Evolutionary conservation across 37 sponge, comb jelly and placozoan species (phyloP).

Genomic region (Crambe crambe): DNA sequence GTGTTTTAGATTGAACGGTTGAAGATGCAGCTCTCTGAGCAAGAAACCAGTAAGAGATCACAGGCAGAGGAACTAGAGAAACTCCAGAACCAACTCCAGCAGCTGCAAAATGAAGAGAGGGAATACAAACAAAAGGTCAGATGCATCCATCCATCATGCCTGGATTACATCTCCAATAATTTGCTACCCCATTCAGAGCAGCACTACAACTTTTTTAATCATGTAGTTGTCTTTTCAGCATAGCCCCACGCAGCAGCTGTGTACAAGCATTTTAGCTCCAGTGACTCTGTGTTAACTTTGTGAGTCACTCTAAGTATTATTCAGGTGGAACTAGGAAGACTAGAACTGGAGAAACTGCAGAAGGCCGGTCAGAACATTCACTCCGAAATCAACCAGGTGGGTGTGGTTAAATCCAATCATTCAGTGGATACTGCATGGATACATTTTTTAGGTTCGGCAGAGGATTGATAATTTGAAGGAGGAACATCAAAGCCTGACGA

Average conservation of each 20-base stretch:
- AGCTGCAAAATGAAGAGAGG: constrained; percentile 56
- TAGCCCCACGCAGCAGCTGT: no score
- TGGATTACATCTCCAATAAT: neutral
- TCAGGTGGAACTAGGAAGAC: constrained; percentile 46
- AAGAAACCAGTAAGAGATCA: constrained; percentile 34
- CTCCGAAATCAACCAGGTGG: constrained; percentile 52
- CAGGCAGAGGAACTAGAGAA: constrained; percentile 61
- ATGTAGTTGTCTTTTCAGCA: no score
- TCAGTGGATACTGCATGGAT: no score
- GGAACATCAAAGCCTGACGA: constrained; percentile 35
- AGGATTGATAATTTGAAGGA: constrained; percentile 46
- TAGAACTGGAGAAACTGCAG: constrained; percentile 53
- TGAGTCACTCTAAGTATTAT: no score
- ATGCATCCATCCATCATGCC: neutral
- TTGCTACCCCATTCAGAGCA: neutral
- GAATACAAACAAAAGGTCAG: constrained; percentile 48
- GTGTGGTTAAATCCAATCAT: neutral
- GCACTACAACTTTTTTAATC: no score
- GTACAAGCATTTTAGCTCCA: no score
- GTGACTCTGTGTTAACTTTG: no score
- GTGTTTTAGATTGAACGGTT: constrained; percentile 50
- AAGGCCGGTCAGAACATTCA: constrained; percentile 41
- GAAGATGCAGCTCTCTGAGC: constrained; percentile 53
- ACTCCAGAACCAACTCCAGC: constrained; percentile 45
- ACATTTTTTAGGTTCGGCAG: constrained; percentile 31